These are phyloP conservation scores for Protaetia brevitarsis DNA, from an alignment of 1,140 invertebrate genomes.

Conservation along the genomic window DNA sequence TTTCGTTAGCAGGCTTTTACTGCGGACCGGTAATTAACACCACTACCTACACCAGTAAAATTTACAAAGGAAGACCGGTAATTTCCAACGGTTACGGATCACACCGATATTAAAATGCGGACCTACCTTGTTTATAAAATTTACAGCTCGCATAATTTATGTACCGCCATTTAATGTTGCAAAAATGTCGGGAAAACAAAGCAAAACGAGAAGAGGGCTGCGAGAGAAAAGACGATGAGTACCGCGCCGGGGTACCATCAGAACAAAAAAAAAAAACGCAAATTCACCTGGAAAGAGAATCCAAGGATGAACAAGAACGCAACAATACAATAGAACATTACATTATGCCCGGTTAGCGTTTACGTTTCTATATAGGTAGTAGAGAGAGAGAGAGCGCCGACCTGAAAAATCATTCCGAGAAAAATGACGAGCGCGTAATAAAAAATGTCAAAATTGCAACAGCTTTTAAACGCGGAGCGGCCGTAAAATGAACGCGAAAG, in stretches of 20 bases:
- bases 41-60: not conserved
- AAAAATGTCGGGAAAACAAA: not conserved
- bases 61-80: conserved; percentile 7
- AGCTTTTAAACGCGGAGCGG: conserved; percentile 30
- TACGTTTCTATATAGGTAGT: no score
- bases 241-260: not conserved
- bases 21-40: not conserved
- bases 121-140: conserved; percentile 5
- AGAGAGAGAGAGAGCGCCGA: not conserved
- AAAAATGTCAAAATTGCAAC: conserved; percentile 35
- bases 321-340: not conserved
- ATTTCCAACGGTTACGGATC: conserved; percentile 12
- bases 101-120: conserved; percentile 10
- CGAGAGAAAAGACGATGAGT: not conserved
- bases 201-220: not conserved
- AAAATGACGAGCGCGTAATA: not conserved
- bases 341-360: no score
- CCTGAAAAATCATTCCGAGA: conserved; percentile 5
- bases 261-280: not conserved
- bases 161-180: conserved; percentile 1
- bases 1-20: not conserved
- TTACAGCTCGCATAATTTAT: conserved; percentile 16
- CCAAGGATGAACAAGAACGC: not conserved
- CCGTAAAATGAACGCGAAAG: conserved; percentile 34
- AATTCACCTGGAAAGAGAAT: no score